phyloP scores from a whole-genome alignment of 2,888 invertebrate genomes.

The Aleiodes leptofemur region DNA sequence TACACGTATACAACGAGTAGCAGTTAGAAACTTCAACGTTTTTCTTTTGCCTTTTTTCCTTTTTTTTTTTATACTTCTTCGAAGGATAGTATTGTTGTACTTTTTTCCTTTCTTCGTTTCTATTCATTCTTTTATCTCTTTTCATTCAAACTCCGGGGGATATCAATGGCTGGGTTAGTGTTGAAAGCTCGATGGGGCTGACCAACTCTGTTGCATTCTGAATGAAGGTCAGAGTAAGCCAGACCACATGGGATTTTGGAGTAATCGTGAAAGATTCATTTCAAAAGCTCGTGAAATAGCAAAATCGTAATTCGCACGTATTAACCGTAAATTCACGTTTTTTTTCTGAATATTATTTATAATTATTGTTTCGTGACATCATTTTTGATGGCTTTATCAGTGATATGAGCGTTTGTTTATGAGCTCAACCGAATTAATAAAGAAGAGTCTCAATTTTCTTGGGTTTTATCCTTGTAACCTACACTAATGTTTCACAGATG shows the following conservation, averaged over 20 bases:
- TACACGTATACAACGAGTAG: neutral
- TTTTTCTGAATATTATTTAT: no score
- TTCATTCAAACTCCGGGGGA: neutral
- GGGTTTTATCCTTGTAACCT: no score
- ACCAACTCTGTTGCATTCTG: slow-evolving; percentile 51
- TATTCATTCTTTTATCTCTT: slow-evolving; percentile 12
- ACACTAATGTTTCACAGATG: no score
- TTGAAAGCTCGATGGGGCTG: slow-evolving; percentile 5
- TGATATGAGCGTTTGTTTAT: no score
- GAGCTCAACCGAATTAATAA: no score
- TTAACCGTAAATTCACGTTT: no score
- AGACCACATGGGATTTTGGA: slow-evolving; percentile 25
- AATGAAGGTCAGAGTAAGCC: slow-evolving; percentile 44
- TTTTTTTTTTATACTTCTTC: no score
- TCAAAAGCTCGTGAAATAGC: slow-evolving; percentile 18
- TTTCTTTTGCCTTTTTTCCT: neutral
- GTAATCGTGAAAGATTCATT: slow-evolving; percentile 35
- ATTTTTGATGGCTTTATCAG: no score
- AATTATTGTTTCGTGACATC: no score
- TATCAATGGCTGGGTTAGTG: neutral
- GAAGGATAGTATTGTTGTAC: no score
- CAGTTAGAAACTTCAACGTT: slow-evolving; percentile 3
- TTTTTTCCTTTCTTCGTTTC: neutral
- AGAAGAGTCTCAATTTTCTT: no score
- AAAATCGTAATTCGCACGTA: neutral